phyloP scores from a whole-genome alignment of 1,140 invertebrate species.

The Neocloeon triangulifer region DNA sequence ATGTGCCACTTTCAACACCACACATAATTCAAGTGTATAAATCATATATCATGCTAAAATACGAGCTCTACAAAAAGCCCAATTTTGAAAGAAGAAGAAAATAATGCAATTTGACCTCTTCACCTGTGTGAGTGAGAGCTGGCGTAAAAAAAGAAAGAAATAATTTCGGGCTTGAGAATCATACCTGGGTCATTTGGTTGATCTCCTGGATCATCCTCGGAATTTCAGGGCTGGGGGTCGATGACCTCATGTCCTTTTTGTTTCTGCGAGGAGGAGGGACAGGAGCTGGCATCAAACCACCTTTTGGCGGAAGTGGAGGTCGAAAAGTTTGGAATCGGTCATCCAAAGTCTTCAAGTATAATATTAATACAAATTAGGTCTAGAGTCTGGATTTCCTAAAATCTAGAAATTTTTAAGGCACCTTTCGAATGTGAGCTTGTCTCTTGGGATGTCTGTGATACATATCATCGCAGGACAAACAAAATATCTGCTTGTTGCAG shows the following conservation, averaged over 20 bases:
- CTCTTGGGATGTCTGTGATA: constrained; percentile 81
- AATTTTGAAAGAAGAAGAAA: no score
- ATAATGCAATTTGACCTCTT: no score
- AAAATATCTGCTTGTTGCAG: constrained; percentile 57
- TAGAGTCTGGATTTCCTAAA: neutral
- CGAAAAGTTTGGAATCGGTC: constrained; percentile 20
- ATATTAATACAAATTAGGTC: neutral
- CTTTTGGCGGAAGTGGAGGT: constrained; percentile 61
- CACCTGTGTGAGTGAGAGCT: no score
- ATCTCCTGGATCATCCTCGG: neutral
- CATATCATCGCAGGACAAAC: constrained; percentile 75
- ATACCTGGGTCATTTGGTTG: neutral
- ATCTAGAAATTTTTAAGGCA: no score
- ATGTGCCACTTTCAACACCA: no score
- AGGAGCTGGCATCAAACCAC: constrained; percentile 33
- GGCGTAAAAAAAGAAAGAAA: no score
- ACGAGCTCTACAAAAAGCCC: no score
- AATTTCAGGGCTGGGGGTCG: neutral
- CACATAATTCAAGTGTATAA: no score
- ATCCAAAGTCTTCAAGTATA: constrained; percentile 7
- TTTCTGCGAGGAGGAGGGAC: constrained; percentile 66
- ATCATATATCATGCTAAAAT: no score
- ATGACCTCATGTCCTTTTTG: constrained; percentile 14
- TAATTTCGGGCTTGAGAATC: no score
- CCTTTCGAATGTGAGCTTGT: constrained; percentile 49